Conservation (phyloP, 2,797 vertebrate species). For the Adrianichthys oophorus region DNA sequence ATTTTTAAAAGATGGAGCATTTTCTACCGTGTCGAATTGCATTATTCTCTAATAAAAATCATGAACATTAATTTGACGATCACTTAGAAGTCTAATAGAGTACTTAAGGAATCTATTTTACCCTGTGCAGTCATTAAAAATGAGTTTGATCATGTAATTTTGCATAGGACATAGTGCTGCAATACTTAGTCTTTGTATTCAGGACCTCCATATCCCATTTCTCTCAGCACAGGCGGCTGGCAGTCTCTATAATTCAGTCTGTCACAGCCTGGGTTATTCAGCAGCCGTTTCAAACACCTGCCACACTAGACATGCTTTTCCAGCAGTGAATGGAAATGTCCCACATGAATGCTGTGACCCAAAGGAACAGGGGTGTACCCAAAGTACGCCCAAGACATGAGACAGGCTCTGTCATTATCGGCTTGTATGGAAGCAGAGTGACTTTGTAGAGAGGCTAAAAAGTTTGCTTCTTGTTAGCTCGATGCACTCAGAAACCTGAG, state of each 20-base stretch:
- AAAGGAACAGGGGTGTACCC: conserved; percentile 19
- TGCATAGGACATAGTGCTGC: conserved; percentile 22
- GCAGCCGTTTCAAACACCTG: conserved; percentile 55
- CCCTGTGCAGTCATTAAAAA: conserved; percentile 15
- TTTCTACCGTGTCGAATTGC: no score
- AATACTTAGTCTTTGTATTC: conserved; percentile 30
- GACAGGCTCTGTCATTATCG: conserved; percentile 20
- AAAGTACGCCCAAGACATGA: conserved; percentile 30
- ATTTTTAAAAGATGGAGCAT: not conserved
- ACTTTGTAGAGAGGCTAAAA: conserved; percentile 24
- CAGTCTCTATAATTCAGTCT: conserved; percentile 59
- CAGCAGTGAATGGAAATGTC: conserved; percentile 45
- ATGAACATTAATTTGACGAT: no score
- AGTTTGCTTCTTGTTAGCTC: conserved; percentile 24
- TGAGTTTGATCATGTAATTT: conserved; percentile 12
- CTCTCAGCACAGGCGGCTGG: conserved; percentile 38
- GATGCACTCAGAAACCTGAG: conserved; percentile 41
- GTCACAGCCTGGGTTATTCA: conserved; percentile 48
- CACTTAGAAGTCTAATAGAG: no score
- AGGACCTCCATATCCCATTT: conserved; percentile 38
- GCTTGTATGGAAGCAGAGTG: conserved; percentile 23
- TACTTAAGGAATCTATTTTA: not conserved
- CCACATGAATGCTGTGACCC: conserved; percentile 31
- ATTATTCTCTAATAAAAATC: no score
- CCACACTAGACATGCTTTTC: conserved; percentile 50